phyloP scores from a whole-genome alignment of 37 sponge, comb jelly and placozoan species.

The Hormiphora californensis region DNA sequence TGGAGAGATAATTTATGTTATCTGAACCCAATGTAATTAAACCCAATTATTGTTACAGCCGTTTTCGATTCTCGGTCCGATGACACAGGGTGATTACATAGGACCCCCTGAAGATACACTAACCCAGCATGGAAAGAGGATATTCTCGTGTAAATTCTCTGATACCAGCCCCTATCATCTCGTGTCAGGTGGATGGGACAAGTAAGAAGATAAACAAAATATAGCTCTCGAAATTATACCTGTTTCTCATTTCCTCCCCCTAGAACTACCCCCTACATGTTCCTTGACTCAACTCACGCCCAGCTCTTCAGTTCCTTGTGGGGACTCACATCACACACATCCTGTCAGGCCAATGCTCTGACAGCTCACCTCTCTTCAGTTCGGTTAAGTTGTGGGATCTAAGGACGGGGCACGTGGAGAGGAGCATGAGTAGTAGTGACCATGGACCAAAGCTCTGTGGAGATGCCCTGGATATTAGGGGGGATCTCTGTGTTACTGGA shows the following conservation, averaged over 20 bases:
- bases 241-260: too few relatives aligned
- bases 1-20: too few relatives aligned
- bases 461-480: conserved; percentile 16
- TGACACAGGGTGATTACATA: conserved; percentile 12
- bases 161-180: conserved; percentile 6
- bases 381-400: conserved; percentile 28
- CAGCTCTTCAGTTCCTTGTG: too few relatives aligned
- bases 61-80: conserved; percentile 5
- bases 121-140: conserved; percentile 26
- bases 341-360: too few relatives aligned
- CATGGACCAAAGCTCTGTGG: conserved; percentile 11
- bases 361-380: not conserved
- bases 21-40: too few relatives aligned
- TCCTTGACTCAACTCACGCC: too few relatives aligned
- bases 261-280: too few relatives aligned
- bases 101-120: conserved; percentile 20
- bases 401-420: not conserved
- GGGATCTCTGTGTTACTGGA: conserved; percentile 21
- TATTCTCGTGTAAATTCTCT: conserved; percentile 11
- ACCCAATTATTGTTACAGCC: not conserved
- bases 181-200: conserved; percentile 28
- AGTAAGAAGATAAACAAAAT: too few relatives aligned
- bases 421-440: not conserved
- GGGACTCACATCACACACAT: too few relatives aligned
- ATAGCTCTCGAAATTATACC: too few relatives aligned